Evolutionary conservation across 2,113 vertebrate species (phyloP).

Genomic region (Nycticebus coucang): DNA sequence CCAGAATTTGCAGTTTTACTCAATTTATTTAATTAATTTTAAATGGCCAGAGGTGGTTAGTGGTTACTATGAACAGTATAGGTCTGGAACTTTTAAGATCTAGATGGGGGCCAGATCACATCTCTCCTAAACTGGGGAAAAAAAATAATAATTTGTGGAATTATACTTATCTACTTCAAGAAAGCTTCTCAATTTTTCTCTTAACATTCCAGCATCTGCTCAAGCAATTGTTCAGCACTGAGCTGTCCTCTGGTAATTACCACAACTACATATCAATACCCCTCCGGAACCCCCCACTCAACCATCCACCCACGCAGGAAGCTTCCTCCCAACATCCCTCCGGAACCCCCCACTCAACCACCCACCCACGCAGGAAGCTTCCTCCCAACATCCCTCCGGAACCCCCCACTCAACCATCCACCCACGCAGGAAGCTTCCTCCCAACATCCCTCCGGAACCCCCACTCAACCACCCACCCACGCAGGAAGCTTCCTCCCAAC

Average conservation of each 20-base stretch:
- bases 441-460: too few relatives aligned
- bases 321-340: too few relatives aligned
- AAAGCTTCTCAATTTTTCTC: background rate
- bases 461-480: too few relatives aligned
- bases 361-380: too few relatives aligned
- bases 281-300: background rate
- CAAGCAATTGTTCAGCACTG: slow-evolving; percentile 68
- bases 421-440: too few relatives aligned
- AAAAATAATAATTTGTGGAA: slow-evolving; percentile 71
- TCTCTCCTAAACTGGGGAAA: slow-evolving; percentile 62
- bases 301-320: too few relatives aligned
- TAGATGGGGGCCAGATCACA: slow-evolving; percentile 72
- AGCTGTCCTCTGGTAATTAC: slow-evolving; percentile 50
- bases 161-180: background rate
- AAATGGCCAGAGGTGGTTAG: background rate
- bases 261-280: background rate
- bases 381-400: too few relatives aligned
- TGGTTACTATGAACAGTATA: background rate
- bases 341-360: too few relatives aligned
- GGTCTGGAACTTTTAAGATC: background rate
- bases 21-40: background rate
- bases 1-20: background rate
- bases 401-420: background rate
- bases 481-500: too few relatives aligned
- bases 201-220: slow-evolving; percentile 51